phyloP scores from a whole-genome alignment of 35 echinoderm and acorn worm genomes.

The Acanthaster planci region DNA sequence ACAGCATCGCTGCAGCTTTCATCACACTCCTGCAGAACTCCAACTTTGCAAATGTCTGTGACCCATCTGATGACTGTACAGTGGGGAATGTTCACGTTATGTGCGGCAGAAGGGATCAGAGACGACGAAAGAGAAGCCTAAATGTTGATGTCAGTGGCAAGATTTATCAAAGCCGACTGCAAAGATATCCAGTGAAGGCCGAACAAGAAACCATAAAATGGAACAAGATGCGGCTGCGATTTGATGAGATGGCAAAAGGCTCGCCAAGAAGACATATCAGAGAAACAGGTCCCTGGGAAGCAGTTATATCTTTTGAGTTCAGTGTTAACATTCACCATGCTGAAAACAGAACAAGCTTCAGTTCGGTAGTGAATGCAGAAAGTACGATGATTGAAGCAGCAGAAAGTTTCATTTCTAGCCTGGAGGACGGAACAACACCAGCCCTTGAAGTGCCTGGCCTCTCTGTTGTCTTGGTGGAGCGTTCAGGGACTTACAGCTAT shows the following conservation, averaged over 20 bases:
- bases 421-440: neutral
- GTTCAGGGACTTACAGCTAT: neutral
- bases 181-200: neutral
- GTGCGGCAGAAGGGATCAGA: neutral
- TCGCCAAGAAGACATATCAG: neutral
- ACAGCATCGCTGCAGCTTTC: slow-evolving; percentile 36
- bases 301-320: slow-evolving; percentile 26
- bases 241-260: neutral
- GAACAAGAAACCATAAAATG: neutral
- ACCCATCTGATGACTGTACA: slow-evolving; percentile 32
- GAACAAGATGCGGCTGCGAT: no score
- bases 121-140: slow-evolving; percentile 20
- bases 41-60: neutral
- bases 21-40: neutral
- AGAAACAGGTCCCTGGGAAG: neutral
- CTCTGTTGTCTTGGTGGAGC: neutral
- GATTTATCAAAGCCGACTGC: neutral
- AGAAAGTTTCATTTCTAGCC: neutral
- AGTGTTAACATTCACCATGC: slow-evolving; percentile 3
- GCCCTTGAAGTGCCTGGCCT: neutral
- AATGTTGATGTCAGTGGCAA: no score
- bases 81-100: slow-evolving; percentile 34
- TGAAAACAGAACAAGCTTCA: slow-evolving; percentile 39
- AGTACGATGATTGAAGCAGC: slow-evolving; percentile 24
- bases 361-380: slow-evolving; percentile 28